Evolutionary conservation across 2,888 invertebrate genomes (phyloP), one percentile per base, ranked within the genome.

Genomic region (Scaptomyza cyrtandrae): DNA sequence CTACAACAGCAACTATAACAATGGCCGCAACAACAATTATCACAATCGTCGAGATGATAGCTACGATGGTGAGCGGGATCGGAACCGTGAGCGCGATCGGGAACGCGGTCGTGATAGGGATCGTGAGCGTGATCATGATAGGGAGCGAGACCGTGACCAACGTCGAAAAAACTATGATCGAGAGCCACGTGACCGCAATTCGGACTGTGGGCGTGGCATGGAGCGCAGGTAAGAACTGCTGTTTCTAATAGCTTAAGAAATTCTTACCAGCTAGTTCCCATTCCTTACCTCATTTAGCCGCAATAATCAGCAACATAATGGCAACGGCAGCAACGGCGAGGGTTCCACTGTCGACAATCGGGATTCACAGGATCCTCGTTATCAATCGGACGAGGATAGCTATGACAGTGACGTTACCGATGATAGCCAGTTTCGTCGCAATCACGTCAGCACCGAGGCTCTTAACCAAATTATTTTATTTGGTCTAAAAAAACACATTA

Each of bases 401-500:
- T 90, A 90, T 55, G 91, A 91, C 7, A 90, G 90, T 52, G 90
- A 89, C 49, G 89, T 87, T 4, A 81, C 81, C 37, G 89, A 93
- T 49, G 93, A 93, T 54, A 93, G 93, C 70, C 94, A 94, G 88
- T 89, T 75, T 61, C 93, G 93, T 2, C 71, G 69, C 13, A 80
- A 78, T 29, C 80, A 86, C 76, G 93, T 93, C 57, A 93, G 78
- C 53, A 73, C 66, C 37, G 72, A 75, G 39, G 95, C 95, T 1
- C 94, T 94, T 85, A 95, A 95, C 90, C 96, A 96, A 61, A 95
- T 96, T 60, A 95, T 96, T 93, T 95, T 96, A 73, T 93, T 95
- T 79, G 96, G 96, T 60, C 92, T 96, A 61, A 95, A 95, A 27
- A 94, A 95, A 80, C 95, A 96, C 90, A 95, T 96, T 69, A 95